A percentile compares a stretch with the other conserved stretches of the same genome.
Conservation (phyloP, 2,113 vertebrate genomes). For the Pseudonaja textilis region DNA sequence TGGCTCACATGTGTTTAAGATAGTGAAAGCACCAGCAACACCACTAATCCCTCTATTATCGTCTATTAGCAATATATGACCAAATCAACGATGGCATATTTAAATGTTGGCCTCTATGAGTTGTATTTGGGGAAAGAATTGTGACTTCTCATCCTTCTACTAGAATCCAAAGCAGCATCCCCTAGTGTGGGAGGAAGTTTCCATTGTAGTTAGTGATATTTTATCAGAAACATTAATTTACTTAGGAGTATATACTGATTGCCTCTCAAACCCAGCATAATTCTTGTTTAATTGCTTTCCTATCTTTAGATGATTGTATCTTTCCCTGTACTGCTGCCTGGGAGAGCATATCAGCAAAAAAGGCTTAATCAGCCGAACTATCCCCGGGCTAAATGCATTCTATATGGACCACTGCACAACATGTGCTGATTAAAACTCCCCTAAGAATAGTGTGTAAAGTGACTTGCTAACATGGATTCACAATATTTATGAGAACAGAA, state of each 20-base stretch:
- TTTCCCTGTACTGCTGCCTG: slow-evolving; percentile 40
- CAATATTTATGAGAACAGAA: slow-evolving; percentile 14
- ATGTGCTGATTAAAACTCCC: slow-evolving; percentile 39
- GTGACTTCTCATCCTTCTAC: not conserved
- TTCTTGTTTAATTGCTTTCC: slow-evolving; percentile 44
- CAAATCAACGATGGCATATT: not conserved
- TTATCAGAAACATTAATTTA: slow-evolving; percentile 44
- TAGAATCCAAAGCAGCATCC: not conserved
- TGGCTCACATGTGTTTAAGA: not conserved
- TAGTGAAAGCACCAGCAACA: not conserved
- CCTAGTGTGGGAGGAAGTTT: not conserved
- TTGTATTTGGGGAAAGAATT: not conserved
- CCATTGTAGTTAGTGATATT: slow-evolving; percentile 21
- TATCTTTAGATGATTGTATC: slow-evolving; percentile 55
- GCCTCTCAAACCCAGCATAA: slow-evolving; percentile 42
- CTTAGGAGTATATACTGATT: slow-evolving; percentile 46
- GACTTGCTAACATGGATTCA: slow-evolving; percentile 46
- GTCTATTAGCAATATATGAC: not conserved
- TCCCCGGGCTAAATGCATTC: slow-evolving; percentile 39
- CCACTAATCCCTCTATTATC: not conserved
- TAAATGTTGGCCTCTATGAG: not conserved
- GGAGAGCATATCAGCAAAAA: slow-evolving; percentile 22
- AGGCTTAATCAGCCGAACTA: slow-evolving; percentile 36
- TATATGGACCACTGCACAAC: slow-evolving; percentile 34
- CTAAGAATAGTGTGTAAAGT: slow-evolving; percentile 41